Conservation (phyloP, 2,888 invertebrate genomes). For the Melipona bicolor region DNA sequence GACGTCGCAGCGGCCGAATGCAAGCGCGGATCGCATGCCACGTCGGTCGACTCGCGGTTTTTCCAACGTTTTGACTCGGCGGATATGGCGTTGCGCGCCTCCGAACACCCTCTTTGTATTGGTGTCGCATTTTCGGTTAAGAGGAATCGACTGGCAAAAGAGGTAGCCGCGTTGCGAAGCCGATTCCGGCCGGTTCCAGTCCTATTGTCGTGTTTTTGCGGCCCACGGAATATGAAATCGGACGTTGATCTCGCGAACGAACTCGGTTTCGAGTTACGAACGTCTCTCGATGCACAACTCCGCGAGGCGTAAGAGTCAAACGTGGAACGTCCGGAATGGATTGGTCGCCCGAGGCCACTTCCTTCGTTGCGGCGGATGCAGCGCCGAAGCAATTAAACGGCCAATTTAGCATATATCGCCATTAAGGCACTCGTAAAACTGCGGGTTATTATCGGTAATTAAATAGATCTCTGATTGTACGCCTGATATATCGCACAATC, state of each 20-base stretch:
- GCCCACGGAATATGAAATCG: neutral
- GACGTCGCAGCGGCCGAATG: conserved; percentile 26
- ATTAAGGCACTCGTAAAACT: conserved; percentile 23
- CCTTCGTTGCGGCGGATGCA: neutral
- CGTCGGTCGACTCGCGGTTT: conserved; percentile 36
- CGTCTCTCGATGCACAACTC: neutral
- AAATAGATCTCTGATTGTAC: conserved; percentile 7
- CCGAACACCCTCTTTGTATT: neutral
- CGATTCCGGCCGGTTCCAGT: neutral
- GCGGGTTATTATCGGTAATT: conserved; percentile 26
- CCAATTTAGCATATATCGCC: conserved; percentile 10
- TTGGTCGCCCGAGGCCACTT: conserved; percentile 7
- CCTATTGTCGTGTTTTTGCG: neutral
- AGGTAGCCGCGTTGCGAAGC: neutral
- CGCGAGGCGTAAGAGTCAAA: neutral
- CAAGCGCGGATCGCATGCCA: conserved; percentile 45
- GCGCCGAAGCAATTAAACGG: conserved; percentile 17
- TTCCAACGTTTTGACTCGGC: conserved; percentile 28
- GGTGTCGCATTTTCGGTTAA: neutral
- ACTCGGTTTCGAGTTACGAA: neutral
- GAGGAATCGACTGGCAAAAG: neutral
- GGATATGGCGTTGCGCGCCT: conserved; percentile 26
- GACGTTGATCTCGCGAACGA: neutral
- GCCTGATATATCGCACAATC: neutral
- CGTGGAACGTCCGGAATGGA: conserved; percentile 10